Base-by-base conservation (phyloP, 2,888 invertebrate genomes). In the Carcina quercana region DNA sequence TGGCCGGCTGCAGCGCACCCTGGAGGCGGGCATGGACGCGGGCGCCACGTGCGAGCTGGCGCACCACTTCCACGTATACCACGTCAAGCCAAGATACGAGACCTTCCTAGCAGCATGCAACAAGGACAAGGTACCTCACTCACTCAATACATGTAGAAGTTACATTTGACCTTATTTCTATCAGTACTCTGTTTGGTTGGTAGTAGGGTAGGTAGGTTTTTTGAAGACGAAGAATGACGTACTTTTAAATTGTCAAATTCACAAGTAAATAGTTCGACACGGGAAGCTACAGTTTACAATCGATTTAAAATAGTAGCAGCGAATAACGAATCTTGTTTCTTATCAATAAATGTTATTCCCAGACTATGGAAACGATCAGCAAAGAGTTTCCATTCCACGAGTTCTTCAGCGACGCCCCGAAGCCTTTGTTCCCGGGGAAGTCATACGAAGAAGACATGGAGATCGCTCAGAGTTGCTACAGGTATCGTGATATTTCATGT, bases 21-120 rank as follows among this genome's bases (percentile, higher is more conserved):
- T 99, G 32, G 90, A 90, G 26, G 95, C 95, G 1, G 87, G 96
- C 53, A 87, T 90, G 31, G 97, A 97, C 66, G 95, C 96, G 27
- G 93, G 95, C 0, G 98, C 98, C 63, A 98, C 98, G 0, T 99
- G 99, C 70, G 99, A 99, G 80, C 97, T 98, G 1, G 98, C 99
- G 1, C 96, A 97, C 5, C 95, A 99, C 74, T 99, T 99, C 79
- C 98, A 94, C 73, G 89, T 98, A 28, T 97, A 98, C 70, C 97
- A 98, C 74, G 87, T 97, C 30, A 76, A 94, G 38, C 92, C 97
- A 0, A 86, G 96, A 32, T 98, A 98, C 98, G 95, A 97, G 57
- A 89, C 93, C 48, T 99, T 95, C 72, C 84, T 90, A 34, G 60
- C n/a, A n/a, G n/a, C n/a, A n/a, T n/a, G n/a, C n/a, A n/a, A n/a